phyloP scores from a whole-genome alignment of 2,888 invertebrate genomes.

The Marronus borbonicus region DNA sequence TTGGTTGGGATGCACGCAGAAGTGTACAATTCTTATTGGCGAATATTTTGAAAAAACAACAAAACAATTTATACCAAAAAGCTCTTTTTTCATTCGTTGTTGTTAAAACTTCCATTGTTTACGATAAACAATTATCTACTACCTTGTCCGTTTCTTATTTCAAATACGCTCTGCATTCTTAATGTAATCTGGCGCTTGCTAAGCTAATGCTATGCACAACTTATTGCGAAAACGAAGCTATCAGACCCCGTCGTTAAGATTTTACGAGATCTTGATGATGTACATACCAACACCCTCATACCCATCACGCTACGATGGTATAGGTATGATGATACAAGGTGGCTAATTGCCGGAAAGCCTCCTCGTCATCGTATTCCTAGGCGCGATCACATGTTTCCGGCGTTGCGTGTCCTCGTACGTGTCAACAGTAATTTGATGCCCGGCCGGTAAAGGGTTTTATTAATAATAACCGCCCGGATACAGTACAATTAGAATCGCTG shows the following conservation, averaged over 20 bases:
- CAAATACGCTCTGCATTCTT: no score
- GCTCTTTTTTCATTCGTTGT: no score
- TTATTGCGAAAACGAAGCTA: not conserved
- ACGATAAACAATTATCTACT: no score
- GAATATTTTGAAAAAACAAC: no score
- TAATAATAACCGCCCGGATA: constrained; percentile 22
- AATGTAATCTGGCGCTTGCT: no score
- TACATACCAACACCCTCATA: not conserved
- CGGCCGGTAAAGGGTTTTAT: constrained; percentile 24
- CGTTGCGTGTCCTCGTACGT: constrained; percentile 24
- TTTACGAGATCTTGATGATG: constrained; percentile 17
- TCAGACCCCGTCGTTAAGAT: not conserved
- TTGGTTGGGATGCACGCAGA: no score
- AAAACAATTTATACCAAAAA: no score
- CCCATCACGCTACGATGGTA: not conserved
- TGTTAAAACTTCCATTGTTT: no score
- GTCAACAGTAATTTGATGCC: constrained; percentile 32
- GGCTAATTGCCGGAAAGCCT: constrained; percentile 22
- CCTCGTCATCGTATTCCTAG: constrained; percentile 3
- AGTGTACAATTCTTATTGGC: no score
- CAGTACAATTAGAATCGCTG: constrained; percentile 20
- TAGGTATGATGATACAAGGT: not conserved
- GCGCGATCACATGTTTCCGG: constrained; percentile 20
- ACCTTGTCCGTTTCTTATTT: no score
- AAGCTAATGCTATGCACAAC: no score